These are phyloP conservation scores for Hycleus phaleratus DNA, from an alignment of 1,140 invertebrate genomes.

Conservation along the genomic window DNA sequence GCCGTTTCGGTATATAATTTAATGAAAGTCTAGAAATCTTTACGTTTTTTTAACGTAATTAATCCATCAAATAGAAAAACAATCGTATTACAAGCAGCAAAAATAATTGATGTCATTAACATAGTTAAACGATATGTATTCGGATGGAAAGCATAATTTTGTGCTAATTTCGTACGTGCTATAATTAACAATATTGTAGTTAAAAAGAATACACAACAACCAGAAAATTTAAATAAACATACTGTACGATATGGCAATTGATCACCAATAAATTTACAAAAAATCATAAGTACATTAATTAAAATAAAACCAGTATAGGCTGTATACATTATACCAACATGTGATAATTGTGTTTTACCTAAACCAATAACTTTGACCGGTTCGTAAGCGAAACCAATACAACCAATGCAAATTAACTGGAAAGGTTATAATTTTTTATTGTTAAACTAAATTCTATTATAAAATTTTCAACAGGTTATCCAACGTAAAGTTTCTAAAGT, in stretches of 20 bases:
- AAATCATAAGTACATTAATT: conserved; percentile 54
- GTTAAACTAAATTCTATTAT: too few relatives aligned
- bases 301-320: conserved; percentile 52
- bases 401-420: conserved; percentile 29
- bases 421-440: conserved; percentile 7
- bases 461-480: too few relatives aligned
- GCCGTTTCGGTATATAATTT: not conserved
- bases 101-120: conserved; percentile 49
- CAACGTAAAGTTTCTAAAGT: too few relatives aligned
- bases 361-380: conserved; percentile 44
- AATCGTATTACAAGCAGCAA: conserved; percentile 46
- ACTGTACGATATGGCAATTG: conserved; percentile 57
- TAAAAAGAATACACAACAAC: conserved; percentile 53
- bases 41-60: conserved; percentile 43
- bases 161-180: conserved; percentile 10
- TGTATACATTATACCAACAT: conserved; percentile 50
- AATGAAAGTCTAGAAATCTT: conserved; percentile 26
- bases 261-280: conserved; percentile 53
- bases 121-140: conserved; percentile 48
- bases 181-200: conserved; percentile 44
- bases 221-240: conserved; percentile 52
- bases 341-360: conserved; percentile 43
- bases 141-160: conserved; percentile 44
- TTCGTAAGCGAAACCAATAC: conserved; percentile 48
- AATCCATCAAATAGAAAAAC: conserved; percentile 48